These are phyloP conservation scores for Mylabris phalerata DNA, from an alignment of 1,140 invertebrate species.

Conservation along the genomic window DNA sequence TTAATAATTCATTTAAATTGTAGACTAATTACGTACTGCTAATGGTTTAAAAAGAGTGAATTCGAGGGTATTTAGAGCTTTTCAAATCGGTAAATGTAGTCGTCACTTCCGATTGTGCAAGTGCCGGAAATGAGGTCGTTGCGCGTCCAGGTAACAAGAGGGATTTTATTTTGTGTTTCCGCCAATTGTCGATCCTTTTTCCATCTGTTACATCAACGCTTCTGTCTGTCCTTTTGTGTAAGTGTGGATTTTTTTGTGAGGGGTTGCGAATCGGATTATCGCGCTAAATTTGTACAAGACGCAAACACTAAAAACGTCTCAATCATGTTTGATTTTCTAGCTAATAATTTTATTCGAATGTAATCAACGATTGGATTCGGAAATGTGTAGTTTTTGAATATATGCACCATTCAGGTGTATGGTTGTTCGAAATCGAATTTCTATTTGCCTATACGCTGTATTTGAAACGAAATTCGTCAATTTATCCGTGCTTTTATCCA, in stretches of 20 bases:
- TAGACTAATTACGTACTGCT: neutral
- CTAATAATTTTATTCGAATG: too few relatives aligned
- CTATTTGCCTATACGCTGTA: constrained; percentile 8
- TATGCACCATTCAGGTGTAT: too few relatives aligned
- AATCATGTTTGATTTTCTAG: neutral
- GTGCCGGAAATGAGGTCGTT: constrained; percentile 16
- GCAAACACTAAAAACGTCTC: too few relatives aligned
- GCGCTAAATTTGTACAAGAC: too few relatives aligned
- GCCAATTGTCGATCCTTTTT: neutral
- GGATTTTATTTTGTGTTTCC: neutral
- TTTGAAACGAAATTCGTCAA: constrained; percentile 6
- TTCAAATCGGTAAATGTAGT: constrained; percentile 9
- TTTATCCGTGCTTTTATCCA: constrained; percentile 7
- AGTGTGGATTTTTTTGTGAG: neutral
- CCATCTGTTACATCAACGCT: neutral
- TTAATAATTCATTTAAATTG: neutral
- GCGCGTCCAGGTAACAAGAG: constrained; percentile 21
- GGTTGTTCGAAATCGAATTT: constrained; percentile 5
- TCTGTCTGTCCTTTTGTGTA: neutral
- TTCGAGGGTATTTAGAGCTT: neutral
- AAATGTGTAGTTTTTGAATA: too few relatives aligned
- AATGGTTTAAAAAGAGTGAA: constrained; percentile 1
- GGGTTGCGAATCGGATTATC: constrained; percentile 7
- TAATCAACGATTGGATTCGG: too few relatives aligned
- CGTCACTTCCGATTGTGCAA: constrained; percentile 17